Base-by-base conservation (phyloP, 1,140 invertebrate genomes). In the Manduca sexta region DNA sequence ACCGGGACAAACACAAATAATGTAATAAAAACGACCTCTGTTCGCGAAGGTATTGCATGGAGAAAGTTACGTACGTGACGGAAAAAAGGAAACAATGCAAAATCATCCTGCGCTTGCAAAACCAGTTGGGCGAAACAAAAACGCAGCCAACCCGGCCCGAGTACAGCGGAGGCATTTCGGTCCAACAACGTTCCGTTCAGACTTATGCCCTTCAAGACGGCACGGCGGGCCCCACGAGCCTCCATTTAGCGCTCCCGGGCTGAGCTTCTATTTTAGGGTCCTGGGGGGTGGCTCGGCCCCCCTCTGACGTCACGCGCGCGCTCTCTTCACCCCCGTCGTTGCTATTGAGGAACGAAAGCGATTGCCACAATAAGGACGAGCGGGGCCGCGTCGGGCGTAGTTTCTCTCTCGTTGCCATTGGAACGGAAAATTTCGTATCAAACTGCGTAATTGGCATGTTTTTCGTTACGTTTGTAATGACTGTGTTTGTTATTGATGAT, bases 181-280 rank as follows among this genome's bases (percentile, higher is more conserved):
- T 3, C 14, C 18, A 40, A 11, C 16, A 17, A 40, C 38, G 16
- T 8, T 40, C 18, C 38, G 16, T 18, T 40, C 34, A 35, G 34
- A 7, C 34, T 35, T 35, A 8, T 45, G 35, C 43, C 43, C 43
- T 45, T 45, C 30, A 45, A 35, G 43, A 7, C 12, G 31, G 31
- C 31, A 11, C 21, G 43, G 10, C 6, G 31, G 17, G 42, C 40
- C 34, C 44, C 43, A 12, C 40, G 45, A 37, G 49, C 54, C 57
- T 69, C 52, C 72, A 80, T 80, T 78, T 73, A 78, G 69, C 64
- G 64, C 50, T 66, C 72, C 74, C 70, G 70, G 70, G 62, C 61
- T 52, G 41, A 37, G 40, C 49, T 45, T 70, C 76, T 80, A 80
- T 80, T 80, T 74, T 70, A 74, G 74, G 65, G 63, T 51, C 37